These are phyloP conservation scores for Cyclargus thomasi DNA, from an alignment of 1,140 invertebrate species.

Conservation along the genomic window DNA sequence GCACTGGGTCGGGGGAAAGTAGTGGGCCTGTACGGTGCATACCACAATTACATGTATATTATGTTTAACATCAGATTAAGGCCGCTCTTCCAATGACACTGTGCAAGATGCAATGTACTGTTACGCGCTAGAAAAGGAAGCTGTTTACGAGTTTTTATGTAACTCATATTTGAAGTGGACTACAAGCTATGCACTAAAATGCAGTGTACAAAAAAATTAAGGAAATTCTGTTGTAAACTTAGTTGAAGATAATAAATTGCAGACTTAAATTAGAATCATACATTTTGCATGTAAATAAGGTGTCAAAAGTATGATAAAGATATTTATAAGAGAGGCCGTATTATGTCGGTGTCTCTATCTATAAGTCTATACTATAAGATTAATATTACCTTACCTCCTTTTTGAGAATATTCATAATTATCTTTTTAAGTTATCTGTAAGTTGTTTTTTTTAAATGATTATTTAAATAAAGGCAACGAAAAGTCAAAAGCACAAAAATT, in stretches of 20 bases:
- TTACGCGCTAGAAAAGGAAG: slow-evolving; percentile 6
- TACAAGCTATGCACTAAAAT: neutral
- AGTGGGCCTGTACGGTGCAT: slow-evolving; percentile 53
- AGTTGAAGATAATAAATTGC: no score
- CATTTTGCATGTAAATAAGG: neutral
- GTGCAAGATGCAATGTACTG: slow-evolving; percentile 19
- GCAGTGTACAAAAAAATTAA: no score
- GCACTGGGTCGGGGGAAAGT: slow-evolving; percentile 72
- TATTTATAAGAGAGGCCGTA: neutral
- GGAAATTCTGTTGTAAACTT: no score
- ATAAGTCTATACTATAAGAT: neutral
- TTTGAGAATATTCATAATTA: neutral
- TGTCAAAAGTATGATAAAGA: neutral
- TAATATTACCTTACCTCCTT: neutral
- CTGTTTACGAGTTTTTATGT: neutral
- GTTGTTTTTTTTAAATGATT: no score
- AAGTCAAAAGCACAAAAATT: no score
- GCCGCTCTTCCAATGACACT: slow-evolving; percentile 33
- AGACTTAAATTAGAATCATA: neutral
- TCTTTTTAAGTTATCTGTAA: neutral
- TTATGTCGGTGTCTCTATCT: neutral
- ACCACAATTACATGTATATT: slow-evolving; percentile 57
- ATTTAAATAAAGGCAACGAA: no score
- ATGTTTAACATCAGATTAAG: slow-evolving; percentile 34
- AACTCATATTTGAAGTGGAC: neutral